Base-by-base conservation (phyloP, 1,140 invertebrate species). In the Eriosoma lanigerum region DNA sequence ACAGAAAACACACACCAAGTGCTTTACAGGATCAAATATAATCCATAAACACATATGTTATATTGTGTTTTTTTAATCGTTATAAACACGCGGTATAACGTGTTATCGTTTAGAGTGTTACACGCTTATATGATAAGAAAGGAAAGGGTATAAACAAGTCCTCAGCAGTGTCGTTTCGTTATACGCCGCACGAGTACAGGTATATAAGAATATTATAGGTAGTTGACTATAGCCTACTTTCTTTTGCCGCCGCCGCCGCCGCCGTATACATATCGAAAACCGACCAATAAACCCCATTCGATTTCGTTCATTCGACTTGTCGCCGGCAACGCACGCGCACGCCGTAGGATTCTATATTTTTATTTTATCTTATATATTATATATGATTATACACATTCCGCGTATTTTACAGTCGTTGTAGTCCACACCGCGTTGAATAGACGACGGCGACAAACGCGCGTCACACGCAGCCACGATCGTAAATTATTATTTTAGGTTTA, bases 201-300 rank as follows among this genome's bases (percentile, higher is more conserved):
- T 38, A 38, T 38, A 8, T 38, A 38, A 38, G 3, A 38, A 4
- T 38, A 38, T 38, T 38, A 38, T 38, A 4, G 8, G 8, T 38
- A 38, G 46, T 48, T 24, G 48, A 46, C 24, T 32, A 48, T 26
- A 72, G 68, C 68, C 68, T 72, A 72, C 68, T 72, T 72, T 72
- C 68, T 72, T 72, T 72, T 38, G 68, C 68, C 48, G 46, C 48
- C 54, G 52, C 19, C 52, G 32, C 52, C 52, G 21, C 32, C 19
- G n/a, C n/a, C n/a, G 48, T 46, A 78, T 60, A 46, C 54, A 26
- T 32, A 46, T 60, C 54, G 54, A 38, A 62, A 58, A 78, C 75
- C 75, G 75, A 78, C 75, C 75, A 78, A 78, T 78, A 78, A 78
- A 78, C 75, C 75, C 75, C 75, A 78, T 78, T 78, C 75, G 75